phyloP scores from a whole-genome alignment of 2,888 invertebrate species.

The Schizaphis graminum region DNA sequence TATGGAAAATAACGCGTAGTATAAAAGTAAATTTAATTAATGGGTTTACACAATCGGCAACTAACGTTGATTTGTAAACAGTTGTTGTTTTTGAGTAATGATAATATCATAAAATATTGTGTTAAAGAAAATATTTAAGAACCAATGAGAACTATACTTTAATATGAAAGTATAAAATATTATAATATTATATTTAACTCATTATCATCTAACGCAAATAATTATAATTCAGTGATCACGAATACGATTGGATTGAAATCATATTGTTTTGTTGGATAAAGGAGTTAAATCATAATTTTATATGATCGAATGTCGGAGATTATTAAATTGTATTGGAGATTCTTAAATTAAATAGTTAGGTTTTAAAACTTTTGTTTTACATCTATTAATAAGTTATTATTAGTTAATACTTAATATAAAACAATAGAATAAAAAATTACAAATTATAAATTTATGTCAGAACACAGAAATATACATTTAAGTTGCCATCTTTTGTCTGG shows the following conservation, averaged over 20 bases:
- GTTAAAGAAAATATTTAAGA: not conserved
- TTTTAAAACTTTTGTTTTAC: not conserved
- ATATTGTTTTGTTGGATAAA: not conserved
- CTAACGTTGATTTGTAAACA: not conserved
- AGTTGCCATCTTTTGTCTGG: not conserved
- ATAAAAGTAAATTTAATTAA: conserved; percentile 33
- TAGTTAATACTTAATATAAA: not conserved
- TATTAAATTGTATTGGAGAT: not conserved
- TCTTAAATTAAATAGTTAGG: not conserved
- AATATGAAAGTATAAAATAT: not conserved
- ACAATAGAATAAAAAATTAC: not conserved
- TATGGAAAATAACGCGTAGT: not conserved
- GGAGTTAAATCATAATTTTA: not conserved
- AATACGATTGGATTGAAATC: not conserved
- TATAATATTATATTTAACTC: not conserved
- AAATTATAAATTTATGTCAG: not conserved
- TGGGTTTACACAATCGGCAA: not conserved
- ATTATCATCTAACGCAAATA: not conserved
- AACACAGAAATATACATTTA: not conserved
- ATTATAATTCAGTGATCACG: not conserved
- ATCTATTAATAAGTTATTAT: not conserved
- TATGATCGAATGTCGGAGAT: not conserved
- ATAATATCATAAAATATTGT: not conserved
- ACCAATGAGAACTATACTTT: not conserved
- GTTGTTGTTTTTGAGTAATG: not conserved